phyloP scores from a whole-genome alignment of 2,797 vertebrate species.

The Danio choprae region DNA sequence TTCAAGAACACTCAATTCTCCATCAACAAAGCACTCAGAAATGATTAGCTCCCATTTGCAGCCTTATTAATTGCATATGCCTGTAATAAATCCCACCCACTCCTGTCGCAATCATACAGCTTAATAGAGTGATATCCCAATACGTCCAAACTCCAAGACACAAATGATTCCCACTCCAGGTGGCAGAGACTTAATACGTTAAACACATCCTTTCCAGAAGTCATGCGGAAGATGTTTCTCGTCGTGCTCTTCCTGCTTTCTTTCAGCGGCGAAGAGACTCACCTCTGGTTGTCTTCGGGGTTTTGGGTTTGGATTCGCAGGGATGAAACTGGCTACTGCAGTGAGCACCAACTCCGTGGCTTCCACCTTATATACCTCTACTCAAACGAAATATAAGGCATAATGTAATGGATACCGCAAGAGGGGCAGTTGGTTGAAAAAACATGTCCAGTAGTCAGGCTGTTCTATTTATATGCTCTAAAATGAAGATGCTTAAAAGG shows the following conservation, averaged over 20 bases:
- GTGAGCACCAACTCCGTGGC: constrained; percentile 64
- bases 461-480: constrained; percentile 85
- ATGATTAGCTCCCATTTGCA: neutral
- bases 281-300: constrained; percentile 76
- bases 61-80: neutral
- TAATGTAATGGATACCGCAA: constrained; percentile 81
- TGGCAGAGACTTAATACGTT: neutral
- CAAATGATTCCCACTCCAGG: constrained; percentile 40
- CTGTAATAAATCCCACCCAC: constrained; percentile 34
- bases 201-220: constrained; percentile 20
- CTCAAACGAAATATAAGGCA: constrained; percentile 80
- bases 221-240: neutral
- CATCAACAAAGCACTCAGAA: neutral
- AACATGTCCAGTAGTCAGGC: constrained; percentile 84
- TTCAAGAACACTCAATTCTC: neutral
- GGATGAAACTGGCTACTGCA: constrained; percentile 79
- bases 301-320: constrained; percentile 71
- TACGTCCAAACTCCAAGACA: constrained; percentile 17
- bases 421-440: constrained; percentile 75
- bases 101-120: constrained; percentile 11
- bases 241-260: constrained; percentile 3
- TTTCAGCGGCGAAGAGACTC: constrained; percentile 76
- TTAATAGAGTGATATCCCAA: constrained; percentile 18
- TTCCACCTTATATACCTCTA: constrained; percentile 78
- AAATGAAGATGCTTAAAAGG: constrained; percentile 87